Base-by-base conservation (phyloP, 2,888 invertebrate species). In the Ashinkailepas kermadecensis region DNA sequence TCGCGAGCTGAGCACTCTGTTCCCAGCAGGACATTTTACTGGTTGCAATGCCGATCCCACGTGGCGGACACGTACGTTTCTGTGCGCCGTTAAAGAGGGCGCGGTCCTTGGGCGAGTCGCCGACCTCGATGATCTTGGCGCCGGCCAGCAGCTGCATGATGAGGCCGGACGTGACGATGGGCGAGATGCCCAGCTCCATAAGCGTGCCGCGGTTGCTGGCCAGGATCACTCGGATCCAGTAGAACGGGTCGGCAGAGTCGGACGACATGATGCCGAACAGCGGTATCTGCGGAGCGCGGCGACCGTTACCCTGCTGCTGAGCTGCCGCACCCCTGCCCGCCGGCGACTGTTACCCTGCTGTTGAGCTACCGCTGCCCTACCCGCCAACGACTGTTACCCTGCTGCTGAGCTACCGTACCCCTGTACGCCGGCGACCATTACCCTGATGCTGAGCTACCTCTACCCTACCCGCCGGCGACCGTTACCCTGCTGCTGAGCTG, bases 201-300 rank as follows among this genome's bases (percentile, higher is more conserved):
- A 99, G 91, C 21, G 99, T 99, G 87, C 99, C 98, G 92, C 99
- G 93, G 90, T 99, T 99, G 82, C 99, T 99, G 57, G 99, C 99
- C 85, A 99, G 90, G 88, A 99, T 99, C 59, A 99, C 99, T 92
- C 99, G 95, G 89, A 99, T 99, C 99, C 99, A 99, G 89, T 99
- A 99, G 89, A 99, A 99, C 10, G 99, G 99, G 94, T 99, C 99
- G 82, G 99, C 99, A 70, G 98, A 98, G 90, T 99, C 99, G 87
- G 99, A 99, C 85, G 98, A 99, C 99, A 99, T 99, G 87, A 99
- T 99, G 87, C 99, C 99, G 87, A 98, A 98, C 85, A 99, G 90
- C 84, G 98, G 99, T 87, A 99, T 99, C 95, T 98, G 86, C 25
- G 85, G 82, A 18, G 74, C 82, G 65, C 64, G 70, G 39, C 39